Base-by-base conservation (phyloP, 2,113 vertebrate species). In the Apaloderma vittatum region DNA sequence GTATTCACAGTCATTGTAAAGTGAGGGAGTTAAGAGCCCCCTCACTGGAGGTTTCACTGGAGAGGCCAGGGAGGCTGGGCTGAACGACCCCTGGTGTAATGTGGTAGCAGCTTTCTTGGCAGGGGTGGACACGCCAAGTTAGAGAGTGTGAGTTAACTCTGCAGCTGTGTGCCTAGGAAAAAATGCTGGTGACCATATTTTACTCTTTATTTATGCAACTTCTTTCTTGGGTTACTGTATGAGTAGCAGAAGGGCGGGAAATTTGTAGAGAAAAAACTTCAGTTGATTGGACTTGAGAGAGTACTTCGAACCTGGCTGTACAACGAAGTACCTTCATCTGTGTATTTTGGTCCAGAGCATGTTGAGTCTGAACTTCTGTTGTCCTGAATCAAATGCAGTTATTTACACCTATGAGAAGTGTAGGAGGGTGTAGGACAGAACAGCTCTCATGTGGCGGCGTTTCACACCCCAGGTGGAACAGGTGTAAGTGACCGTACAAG, bases 391-490 rank as follows among this genome's bases (percentile, higher is more conserved):
- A 87, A 72, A 75, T 61, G 0, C 0, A 8, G 11, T 52, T 80
- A 71, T 91, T 77, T 77, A 84, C 18, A 51, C 15, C 51, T 77
- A 12, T 57, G 51, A 86, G 14, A 86, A 85, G 59, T 59, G 59
- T 73, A 88, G n/a, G 46, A 88, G 45, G 8, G 22, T 85, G n/a
- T 88, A 93, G 90, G 37, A 78, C 34, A 48, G 72, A 36, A 78
- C 22, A 89, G 54, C 27, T 96, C 9, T 90, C 48, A 83, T 61
- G 79, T 86, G 72, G 78, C 71, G 66, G 21, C 26, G 67, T 88
- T 96, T 94, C 90, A 71, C 83, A 88, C 65, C 88, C 90, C 34
- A 67, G 76, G 48, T 93, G 29, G 67, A 74, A 74, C 76, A 94
- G 86, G 89, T 89, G 17, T 63, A 89, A 94, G 68, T 86, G 76